Percentiles rank a stretch among this genome's conserved stretches.
Conservation (phyloP, 2,888 invertebrate genomes). For the Pantelozetes paolii region DNA sequence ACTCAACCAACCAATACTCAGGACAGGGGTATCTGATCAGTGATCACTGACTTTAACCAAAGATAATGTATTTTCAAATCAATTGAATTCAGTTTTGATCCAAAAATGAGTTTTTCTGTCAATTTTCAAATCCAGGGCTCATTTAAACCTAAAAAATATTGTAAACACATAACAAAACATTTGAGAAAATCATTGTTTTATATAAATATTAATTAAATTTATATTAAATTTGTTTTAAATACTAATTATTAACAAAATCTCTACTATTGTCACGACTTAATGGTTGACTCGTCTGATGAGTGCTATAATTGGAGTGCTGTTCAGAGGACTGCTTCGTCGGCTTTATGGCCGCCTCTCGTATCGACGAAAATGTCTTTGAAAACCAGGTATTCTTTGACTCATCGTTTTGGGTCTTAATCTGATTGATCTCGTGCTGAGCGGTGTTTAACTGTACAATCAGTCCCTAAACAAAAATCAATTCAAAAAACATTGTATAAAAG, state of each 20-base stretch:
- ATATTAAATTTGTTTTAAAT: background rate
- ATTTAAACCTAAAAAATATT: no score
- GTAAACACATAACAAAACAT: no score
- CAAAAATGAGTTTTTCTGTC: no score
- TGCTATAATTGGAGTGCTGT: background rate
- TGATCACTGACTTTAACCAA: no score
- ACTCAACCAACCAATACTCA: no score
- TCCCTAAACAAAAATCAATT: slow-evolving; percentile 59
- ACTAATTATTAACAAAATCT: slow-evolving; percentile 14
- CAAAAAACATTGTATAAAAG: background rate
- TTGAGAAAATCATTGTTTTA: background rate
- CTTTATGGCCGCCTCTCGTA: slow-evolving; percentile 57
- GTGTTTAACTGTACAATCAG: slow-evolving; percentile 82
- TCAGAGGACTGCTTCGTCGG: background rate
- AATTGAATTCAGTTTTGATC: no score
- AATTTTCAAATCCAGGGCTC: no score
- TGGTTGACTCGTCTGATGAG: background rate
- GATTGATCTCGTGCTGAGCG: slow-evolving; percentile 70
- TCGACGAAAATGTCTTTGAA: slow-evolving; percentile 74
- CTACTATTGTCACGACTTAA: slow-evolving; percentile 24
- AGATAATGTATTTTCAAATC: no score
- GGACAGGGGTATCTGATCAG: no score
- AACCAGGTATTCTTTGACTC: slow-evolving; percentile 72
- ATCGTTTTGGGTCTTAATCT: slow-evolving; percentile 48
- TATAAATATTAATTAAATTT: background rate